Conservation (phyloP, 2,888 invertebrate genomes). For the Sarcophaga rosellei region DNA sequence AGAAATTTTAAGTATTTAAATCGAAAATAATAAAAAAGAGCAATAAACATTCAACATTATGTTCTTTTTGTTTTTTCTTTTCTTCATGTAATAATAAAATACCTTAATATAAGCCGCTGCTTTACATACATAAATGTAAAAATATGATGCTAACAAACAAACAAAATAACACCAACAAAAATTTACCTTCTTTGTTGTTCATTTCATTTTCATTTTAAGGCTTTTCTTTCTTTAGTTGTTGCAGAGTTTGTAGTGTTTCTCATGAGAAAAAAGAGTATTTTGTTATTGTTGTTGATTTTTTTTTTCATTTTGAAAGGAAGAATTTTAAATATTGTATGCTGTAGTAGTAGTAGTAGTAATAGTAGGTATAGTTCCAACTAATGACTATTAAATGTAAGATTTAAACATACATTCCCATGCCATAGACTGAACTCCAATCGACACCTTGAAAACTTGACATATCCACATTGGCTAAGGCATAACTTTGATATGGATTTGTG, state of each 20-base stretch:
- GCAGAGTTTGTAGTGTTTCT: slow-evolving; percentile 12
- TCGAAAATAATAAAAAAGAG: slow-evolving; percentile 22
- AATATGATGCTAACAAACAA: slow-evolving; percentile 7
- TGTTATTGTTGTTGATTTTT: background rate
- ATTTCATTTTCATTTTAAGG: slow-evolving; percentile 42
- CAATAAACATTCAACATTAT: slow-evolving; percentile 53
- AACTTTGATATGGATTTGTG: slow-evolving; percentile 88
- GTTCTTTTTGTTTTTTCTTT: background rate
- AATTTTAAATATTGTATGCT: slow-evolving; percentile 24
- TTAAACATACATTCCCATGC: slow-evolving; percentile 94
- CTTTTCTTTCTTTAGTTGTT: slow-evolving; percentile 46
- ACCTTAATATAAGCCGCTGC: slow-evolving; percentile 52
- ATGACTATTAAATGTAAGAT: slow-evolving; percentile 9
- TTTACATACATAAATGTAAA: slow-evolving; percentile 32
- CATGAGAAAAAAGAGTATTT: background rate
- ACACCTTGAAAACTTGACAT: slow-evolving; percentile 96
- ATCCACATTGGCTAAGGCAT: slow-evolving; percentile 93
- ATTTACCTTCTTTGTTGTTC: slow-evolving; percentile 39
- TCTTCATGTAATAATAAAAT: slow-evolving; percentile 1
- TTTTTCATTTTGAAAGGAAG: slow-evolving; percentile 46
- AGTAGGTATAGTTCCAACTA: slow-evolving; percentile 1
- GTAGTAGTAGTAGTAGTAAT: slow-evolving; percentile 15
- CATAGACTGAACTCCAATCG: slow-evolving; percentile 95
- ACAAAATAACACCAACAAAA: slow-evolving; percentile 24
- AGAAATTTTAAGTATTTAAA: slow-evolving; percentile 16